Percentiles rank a stretch among this genome's conserved stretches.
Conservation (phyloP, 2,113 vertebrate species). For the Pogona vitticeps region DNA sequence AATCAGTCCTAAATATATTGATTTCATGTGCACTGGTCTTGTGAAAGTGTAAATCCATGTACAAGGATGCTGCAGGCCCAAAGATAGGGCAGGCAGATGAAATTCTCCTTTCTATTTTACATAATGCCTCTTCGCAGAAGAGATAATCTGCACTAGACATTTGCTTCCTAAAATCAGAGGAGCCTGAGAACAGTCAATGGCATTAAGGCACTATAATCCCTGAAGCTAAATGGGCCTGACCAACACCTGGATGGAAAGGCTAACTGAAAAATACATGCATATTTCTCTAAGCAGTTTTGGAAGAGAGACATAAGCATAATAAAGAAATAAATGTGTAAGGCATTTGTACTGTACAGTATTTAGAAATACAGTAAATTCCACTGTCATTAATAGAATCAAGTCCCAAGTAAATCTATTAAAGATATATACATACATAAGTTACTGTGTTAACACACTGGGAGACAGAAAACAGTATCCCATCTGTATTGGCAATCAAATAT, state of each 20-base stretch:
- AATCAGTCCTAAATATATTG: neutral
- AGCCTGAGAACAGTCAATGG: neutral
- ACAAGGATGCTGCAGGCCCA: neutral
- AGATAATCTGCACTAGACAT: neutral
- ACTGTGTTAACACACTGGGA: neutral
- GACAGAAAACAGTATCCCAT: slow-evolving; percentile 1
- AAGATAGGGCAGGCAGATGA: neutral
- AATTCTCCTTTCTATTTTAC: neutral
- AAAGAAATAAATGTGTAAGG: neutral
- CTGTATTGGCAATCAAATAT: slow-evolving; percentile 36
- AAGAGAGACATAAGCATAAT: neutral
- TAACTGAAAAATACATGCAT: neutral
- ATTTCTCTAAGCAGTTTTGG: neutral
- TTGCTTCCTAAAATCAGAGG: neutral
- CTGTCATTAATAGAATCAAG: neutral
- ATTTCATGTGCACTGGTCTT: neutral
- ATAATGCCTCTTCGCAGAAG: neutral
- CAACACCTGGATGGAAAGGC: neutral
- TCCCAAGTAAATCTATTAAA: neutral
- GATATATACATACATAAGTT: neutral
- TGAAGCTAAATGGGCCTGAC: neutral
- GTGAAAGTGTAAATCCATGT: neutral
- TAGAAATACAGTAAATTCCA: neutral
- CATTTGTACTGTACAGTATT: too few relatives aligned
- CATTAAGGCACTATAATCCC: neutral